Base-by-base conservation (phyloP, 2,797 vertebrate genomes). In the Cygnus olor region DNA sequence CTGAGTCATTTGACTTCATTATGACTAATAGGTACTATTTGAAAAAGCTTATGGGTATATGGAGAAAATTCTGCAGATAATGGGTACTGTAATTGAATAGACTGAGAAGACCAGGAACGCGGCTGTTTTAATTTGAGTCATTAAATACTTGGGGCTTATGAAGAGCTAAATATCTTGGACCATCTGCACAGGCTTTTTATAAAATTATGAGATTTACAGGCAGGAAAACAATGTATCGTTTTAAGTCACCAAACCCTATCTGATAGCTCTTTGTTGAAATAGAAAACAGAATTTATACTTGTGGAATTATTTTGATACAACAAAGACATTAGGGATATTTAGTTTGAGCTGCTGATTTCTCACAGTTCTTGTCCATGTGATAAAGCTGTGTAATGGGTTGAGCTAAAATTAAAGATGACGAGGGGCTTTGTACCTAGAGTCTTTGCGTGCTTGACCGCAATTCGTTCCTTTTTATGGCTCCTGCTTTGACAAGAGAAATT, bases 401-500 rank as follows among this genome's bases (percentile, higher is more conserved):
- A 56, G 32, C 51, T 79, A 20, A 94, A 88, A 56, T 68, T 71
- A 71, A 86, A 95, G 76, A 72, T 88, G 91, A 42, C 66, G 49
- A 86, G 71, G 64, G 85, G 79, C 80, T 89, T 73, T 14, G 70
- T 87, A 93, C 78, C 76, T 86, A 27, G 28, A 70, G 54, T 44
- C 47, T 85, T 64, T 85, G 89, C 21, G 16, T 93, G 77, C 78
- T 69, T 85, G 68, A 90, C 65, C 92, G 77, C 69, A 96, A 49
- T 92, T 94, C 42, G 38, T 79, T 95, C 65, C 53, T 93, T 42
- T 93, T 95, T 83, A 93, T 90, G 89, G 69, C 76, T 90, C 11
- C 60, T 91, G 51, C 56, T 90, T 85, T 93, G 91, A 95, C 80
- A 91, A 91, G 78, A 88, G 90, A 97, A 95, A 87, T 90, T 88